Evolutionary conservation across 2,797 vertebrate species (phyloP).

Genomic region (Sebastes kiyomatsui): DNA sequence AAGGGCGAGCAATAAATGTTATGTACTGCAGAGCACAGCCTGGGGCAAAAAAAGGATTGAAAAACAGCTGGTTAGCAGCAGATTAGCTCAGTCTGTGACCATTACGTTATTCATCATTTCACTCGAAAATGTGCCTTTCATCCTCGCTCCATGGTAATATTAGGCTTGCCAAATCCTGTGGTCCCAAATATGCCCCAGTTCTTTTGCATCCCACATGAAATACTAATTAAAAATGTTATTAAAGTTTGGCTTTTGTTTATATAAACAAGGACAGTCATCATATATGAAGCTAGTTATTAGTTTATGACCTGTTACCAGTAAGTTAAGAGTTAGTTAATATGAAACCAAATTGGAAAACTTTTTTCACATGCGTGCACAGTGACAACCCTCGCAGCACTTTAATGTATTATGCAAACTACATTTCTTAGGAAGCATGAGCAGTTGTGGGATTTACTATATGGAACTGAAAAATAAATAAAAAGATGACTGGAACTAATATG

Average conservation of each 20-base stretch:
- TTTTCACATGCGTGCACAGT: not conserved
- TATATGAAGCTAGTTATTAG: not conserved
- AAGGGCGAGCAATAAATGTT: slow-evolving; percentile 27
- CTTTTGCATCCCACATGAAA: slow-evolving; percentile 24
- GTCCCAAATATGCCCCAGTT: slow-evolving; percentile 18
- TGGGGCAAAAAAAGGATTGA: slow-evolving; percentile 13
- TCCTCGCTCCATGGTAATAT: slow-evolving; percentile 17
- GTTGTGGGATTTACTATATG: not conserved
- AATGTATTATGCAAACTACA: not conserved
- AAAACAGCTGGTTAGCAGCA: slow-evolving; percentile 47
- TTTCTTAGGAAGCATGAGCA: not conserved
- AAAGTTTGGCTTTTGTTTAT: slow-evolving; percentile 16
- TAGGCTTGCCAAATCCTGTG: slow-evolving; percentile 13
- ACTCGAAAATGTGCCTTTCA: slow-evolving; percentile 47
- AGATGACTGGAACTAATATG: not conserved
- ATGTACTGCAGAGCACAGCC: slow-evolving; percentile 24
- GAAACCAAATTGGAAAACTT: slow-evolving; percentile 16
- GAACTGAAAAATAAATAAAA: not conserved
- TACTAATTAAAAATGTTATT: slow-evolving; percentile 10
- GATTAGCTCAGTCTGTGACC: slow-evolving; percentile 43
- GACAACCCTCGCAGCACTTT: not conserved
- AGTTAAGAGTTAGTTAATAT: not conserved
- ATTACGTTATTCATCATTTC: slow-evolving; percentile 35
- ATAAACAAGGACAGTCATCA: slow-evolving; percentile 13
- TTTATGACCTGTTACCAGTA: not conserved